phyloP scores from a whole-genome alignment of 2,797 vertebrate genomes.

The Hozukius guyotensis region DNA sequence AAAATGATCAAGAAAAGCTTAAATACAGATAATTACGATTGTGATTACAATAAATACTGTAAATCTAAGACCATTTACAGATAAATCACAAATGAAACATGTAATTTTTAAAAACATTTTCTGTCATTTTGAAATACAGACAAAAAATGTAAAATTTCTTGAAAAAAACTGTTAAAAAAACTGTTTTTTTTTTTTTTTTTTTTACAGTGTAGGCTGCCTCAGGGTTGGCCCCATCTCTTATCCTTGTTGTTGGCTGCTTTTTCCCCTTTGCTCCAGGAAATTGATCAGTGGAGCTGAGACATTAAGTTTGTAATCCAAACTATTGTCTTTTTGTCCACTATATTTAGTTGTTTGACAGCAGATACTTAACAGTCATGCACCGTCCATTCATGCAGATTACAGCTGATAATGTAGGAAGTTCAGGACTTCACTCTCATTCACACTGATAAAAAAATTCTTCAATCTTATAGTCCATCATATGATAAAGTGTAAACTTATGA shows the following conservation, averaged over 20 bases:
- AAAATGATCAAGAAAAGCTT: too few relatives aligned
- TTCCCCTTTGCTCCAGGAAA: background rate
- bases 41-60: too few relatives aligned
- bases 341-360: background rate
- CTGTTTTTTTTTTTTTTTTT: too few relatives aligned
- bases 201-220: background rate
- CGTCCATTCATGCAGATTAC: background rate
- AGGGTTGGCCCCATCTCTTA: background rate
- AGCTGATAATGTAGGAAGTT: background rate
- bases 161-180: too few relatives aligned
- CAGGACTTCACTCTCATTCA: conserved; percentile 20
- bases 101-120: too few relatives aligned
- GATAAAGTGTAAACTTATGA: background rate
- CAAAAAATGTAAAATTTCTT: too few relatives aligned
- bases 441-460: background rate
- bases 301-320: background rate
- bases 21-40: too few relatives aligned
- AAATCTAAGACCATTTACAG: too few relatives aligned
- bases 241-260: background rate
- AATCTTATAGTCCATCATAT: background rate
- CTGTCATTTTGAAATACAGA: too few relatives aligned
- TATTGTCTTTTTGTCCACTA: background rate
- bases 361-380: conserved; percentile 1
- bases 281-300: background rate
- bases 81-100: too few relatives aligned